These are phyloP conservation scores for Amazonetta brasiliensis DNA, from an alignment of 2,797 vertebrate genomes.

Conservation along the genomic window DNA sequence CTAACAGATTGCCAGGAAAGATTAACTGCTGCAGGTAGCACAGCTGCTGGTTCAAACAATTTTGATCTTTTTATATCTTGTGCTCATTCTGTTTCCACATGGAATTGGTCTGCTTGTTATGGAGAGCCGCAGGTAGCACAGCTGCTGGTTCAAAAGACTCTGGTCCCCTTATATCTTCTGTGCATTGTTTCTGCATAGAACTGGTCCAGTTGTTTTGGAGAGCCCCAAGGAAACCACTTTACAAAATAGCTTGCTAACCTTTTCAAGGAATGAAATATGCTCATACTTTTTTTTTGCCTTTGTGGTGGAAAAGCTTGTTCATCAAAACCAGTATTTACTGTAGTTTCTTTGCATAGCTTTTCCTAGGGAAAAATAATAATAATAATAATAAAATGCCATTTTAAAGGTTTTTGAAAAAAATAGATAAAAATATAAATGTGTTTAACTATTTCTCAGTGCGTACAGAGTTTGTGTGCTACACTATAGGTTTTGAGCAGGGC, in stretches of 20 bases:
- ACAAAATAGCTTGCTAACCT: constrained; percentile 75
- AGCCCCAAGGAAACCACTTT: constrained; percentile 73
- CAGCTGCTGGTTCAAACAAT: constrained; percentile 80
- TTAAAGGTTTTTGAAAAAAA: background rate
- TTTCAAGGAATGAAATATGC: constrained; percentile 76
- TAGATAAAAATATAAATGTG: background rate
- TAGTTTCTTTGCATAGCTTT: constrained; percentile 41
- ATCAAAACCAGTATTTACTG: constrained; percentile 56
- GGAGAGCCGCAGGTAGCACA: constrained; percentile 71
- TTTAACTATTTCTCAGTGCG: background rate
- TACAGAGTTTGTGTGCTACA: background rate
- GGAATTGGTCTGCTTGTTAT: constrained; percentile 74
- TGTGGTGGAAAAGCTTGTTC: constrained; percentile 57
- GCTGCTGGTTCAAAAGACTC: constrained; percentile 74
- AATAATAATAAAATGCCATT: background rate
- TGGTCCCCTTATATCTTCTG: constrained; percentile 58
- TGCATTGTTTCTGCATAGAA: constrained; percentile 70
- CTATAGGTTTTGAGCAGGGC: background rate
- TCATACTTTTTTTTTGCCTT: constrained; percentile 23
- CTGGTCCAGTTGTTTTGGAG: constrained; percentile 73
- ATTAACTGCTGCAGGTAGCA: constrained; percentile 78
- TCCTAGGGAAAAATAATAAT: background rate
- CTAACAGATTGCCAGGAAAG: constrained; percentile 79
- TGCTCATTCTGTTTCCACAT: constrained; percentile 67
- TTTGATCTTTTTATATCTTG: constrained; percentile 79